Base-by-base conservation (phyloP, 1,140 invertebrate species). In the Apis florea region DNA sequence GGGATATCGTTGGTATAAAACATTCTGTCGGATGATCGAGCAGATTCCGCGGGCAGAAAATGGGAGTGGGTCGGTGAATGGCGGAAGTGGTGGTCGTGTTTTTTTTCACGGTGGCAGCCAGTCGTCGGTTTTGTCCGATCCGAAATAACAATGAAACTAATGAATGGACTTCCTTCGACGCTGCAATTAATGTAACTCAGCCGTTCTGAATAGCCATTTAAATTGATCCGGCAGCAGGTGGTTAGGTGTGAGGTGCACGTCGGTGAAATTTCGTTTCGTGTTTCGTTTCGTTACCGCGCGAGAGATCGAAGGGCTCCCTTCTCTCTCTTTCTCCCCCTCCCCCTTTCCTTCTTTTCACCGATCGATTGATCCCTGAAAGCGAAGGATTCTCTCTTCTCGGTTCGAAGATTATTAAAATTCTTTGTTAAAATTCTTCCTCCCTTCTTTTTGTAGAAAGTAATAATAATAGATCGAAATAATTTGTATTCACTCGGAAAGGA, bases 141-240 rank as follows among this genome's bases (percentile, higher is more conserved):
- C 84, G 66, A 80, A 87, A 85, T 85, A 78, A 88, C 86, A 88
- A 88, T 87, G 85, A 83, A 71, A 77, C 76, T 87, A 87, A 88
- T 85, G 86, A 88, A 88, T 88, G 85, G 76, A 88, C 86, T 87
- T 88, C 86, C 86, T 88, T 83, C 83, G 72, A 79, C 86, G 80
- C 63, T 69, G 86, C 79, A 87, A 88, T 88, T 88, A 88, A 88
- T 85, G 86, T 80, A 85, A 88, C 84, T 88, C 86, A 69, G 49
- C 58, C 83, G 69, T 77, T 68, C 69, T 80, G 86, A 88, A 87
- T 88, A 67, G 86, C 71, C 81, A 82, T 87, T 88, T 88, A 85
- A 88, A 88, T 88, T 87, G 63, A 70, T 73, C 67, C 54, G 54
- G 2, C 47, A 71, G 75, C 24, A 40, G 26, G 26, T 9, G 5